Conservation (phyloP, 2,888 invertebrate species). For the Plusia festucae region DNA sequence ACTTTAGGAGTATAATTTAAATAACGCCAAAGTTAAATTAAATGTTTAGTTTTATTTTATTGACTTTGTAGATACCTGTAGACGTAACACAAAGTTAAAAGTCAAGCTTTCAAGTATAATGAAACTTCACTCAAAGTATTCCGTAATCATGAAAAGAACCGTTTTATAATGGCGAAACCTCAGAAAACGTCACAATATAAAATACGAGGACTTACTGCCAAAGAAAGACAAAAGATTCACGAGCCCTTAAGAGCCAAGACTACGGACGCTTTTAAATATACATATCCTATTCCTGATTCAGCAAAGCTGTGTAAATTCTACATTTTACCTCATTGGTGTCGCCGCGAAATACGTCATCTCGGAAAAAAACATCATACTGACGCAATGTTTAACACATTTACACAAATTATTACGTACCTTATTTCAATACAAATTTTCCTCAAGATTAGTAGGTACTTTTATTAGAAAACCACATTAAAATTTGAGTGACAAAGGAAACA, state of each 20-base stretch:
- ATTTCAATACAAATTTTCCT: constrained; percentile 34
- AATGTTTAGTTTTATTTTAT: background rate
- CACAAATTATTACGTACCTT: constrained; percentile 14
- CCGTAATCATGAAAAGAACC: constrained; percentile 49
- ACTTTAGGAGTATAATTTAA: background rate
- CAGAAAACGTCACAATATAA: constrained; percentile 58
- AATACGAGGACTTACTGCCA: constrained; percentile 57
- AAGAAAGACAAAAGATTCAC: constrained; percentile 67
- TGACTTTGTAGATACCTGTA: constrained; percentile 5
- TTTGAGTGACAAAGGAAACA: constrained; percentile 18
- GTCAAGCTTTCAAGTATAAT: constrained; percentile 32
- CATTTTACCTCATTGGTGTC: constrained; percentile 45
- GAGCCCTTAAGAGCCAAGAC: constrained; percentile 60
- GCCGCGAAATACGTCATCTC: constrained; percentile 34
- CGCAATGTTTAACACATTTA: constrained; percentile 23
- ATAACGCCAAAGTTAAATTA: background rate
- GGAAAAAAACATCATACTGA: constrained; percentile 28
- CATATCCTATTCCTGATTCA: constrained; percentile 44
- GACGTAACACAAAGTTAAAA: constrained; percentile 17
- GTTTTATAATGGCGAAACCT: constrained; percentile 49
- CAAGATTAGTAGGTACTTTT: background rate
- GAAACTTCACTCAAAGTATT: constrained; percentile 42
- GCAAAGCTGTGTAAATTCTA: constrained; percentile 49
- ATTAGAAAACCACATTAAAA: constrained; percentile 14
- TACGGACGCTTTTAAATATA: constrained; percentile 61